These are phyloP conservation scores for Cosmia trapezina DNA, from an alignment of 2,888 invertebrate genomes.

Conservation along the genomic window DNA sequence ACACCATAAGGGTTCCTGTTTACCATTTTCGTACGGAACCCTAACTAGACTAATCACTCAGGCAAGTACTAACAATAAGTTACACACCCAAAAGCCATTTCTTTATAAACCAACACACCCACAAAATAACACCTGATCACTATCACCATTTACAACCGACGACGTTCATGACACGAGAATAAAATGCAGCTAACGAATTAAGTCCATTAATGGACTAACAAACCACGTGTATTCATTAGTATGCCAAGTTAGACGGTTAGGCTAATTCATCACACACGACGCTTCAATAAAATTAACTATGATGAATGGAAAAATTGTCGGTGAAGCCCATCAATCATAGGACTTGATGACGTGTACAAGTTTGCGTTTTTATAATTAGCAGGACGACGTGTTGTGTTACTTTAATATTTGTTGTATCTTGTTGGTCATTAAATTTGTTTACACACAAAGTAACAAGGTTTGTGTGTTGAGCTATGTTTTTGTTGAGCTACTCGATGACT, in stretches of 20 bases:
- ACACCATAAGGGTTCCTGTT: too few relatives aligned
- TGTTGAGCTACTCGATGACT: background rate
- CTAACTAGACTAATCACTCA: conserved; percentile 46
- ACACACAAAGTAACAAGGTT: conserved; percentile 16
- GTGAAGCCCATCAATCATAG: conserved; percentile 84
- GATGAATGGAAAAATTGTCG: conserved; percentile 88
- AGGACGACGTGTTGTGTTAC: conserved; percentile 66
- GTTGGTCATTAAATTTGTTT: conserved; percentile 38
- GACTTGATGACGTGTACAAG: conserved; percentile 76
- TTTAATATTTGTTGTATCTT: conserved; percentile 37
- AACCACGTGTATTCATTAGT: conserved; percentile 74
- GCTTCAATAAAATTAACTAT: conserved; percentile 89
- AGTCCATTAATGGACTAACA: conserved; percentile 71
- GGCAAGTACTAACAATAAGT: conserved; percentile 23
- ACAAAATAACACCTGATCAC: conserved; percentile 53
- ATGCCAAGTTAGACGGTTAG: conserved; percentile 79
- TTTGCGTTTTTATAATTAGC: conserved; percentile 64
- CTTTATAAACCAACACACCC: conserved; percentile 41
- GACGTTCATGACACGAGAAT: conserved; percentile 53
- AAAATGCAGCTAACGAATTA: conserved; percentile 63
- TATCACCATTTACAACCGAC: conserved; percentile 52
- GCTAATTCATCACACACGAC: conserved; percentile 82
- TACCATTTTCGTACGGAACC: too few relatives aligned
- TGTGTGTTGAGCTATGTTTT: conserved; percentile 1
- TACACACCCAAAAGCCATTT: conserved; percentile 57